Evolutionary conservation across 2,113 vertebrate species (phyloP).

Genomic region (Cercocebus atys): DNA sequence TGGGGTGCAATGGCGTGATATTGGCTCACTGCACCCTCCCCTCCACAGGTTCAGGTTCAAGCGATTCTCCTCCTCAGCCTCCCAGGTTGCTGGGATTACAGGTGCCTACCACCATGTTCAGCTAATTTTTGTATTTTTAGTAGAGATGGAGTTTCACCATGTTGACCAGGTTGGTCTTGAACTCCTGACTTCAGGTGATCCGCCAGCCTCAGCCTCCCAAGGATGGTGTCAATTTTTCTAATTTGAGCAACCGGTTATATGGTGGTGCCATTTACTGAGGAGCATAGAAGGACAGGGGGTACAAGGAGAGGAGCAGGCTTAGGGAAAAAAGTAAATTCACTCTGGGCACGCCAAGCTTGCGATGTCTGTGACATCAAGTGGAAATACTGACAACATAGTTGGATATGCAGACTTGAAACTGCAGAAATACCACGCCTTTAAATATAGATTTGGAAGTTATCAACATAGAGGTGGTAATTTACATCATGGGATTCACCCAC

Average conservation of each 20-base stretch:
- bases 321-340: not conserved
- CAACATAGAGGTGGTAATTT: not conserved
- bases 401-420: not conserved
- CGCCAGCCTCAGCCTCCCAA: not conserved
- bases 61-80: too few species aligned
- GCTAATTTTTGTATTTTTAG: too few species aligned
- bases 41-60: too few species aligned
- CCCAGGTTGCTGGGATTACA: too few species aligned
- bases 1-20: too few species aligned
- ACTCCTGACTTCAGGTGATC: too few species aligned
- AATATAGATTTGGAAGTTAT: not conserved
- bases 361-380: not conserved
- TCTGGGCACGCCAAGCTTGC: not conserved
- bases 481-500: not conserved
- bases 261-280: not conserved
- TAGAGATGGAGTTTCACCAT: too few species aligned
- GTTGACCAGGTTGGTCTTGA: too few species aligned
- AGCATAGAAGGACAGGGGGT: not conserved
- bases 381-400: not conserved
- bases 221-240: not conserved
- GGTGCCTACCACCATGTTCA: too few species aligned
- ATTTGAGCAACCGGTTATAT: not conserved
- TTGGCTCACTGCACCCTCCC: too few species aligned
- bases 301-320: not conserved
- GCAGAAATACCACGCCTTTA: not conserved